Evolutionary conservation across 1,140 invertebrate genomes (phyloP), one percentile per base, ranked within the genome.

Genomic region (Drosophila mayri): DNA sequence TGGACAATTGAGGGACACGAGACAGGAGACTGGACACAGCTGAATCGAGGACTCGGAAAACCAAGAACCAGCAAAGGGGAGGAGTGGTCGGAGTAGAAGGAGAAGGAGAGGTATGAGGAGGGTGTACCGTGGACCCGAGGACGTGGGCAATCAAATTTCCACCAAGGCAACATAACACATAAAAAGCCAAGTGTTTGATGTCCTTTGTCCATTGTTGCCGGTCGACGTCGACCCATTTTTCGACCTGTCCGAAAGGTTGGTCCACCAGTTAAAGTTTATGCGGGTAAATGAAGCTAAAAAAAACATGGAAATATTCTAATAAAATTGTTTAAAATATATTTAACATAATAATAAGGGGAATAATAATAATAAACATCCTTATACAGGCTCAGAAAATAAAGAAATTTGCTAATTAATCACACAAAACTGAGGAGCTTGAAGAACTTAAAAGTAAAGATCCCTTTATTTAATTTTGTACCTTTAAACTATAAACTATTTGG

Each of bases 131-230:
- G 50, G 41, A 61, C 10, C 62, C 10, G 2, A 41, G 60, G 70
- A 76, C 60, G 60, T 57, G 61, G 61, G 72, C 73, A 76, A 76
- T 76, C 73, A 76, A 76, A 76, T 76, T 76, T 59, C 68, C 47
- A 73, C 68, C 38, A 74, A 62, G 54, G 72, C 73, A 76, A 62
- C 71, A 74, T 62, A 50, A 61, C 66, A 72, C 70, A 73, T 61
- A 74, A 62, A 74, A 61, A 73, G 70, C 70, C 71, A 74, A 74
- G 73, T 76, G 73, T 76, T 76, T 76, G 73, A 76, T 66, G 73
- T 76, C 73, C 72, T 76, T 76, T 76, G 72, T 75, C 73, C 52
- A 76, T 38, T 38, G 71, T 64, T 32, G 35, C 20, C 20, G 9
- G 9, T 38, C 50, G 32, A 37, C 35, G 20, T 55, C 35, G 52